phyloP scores from a whole-genome alignment of 2,797 vertebrate genomes.

The Pitangus sulphuratus region DNA sequence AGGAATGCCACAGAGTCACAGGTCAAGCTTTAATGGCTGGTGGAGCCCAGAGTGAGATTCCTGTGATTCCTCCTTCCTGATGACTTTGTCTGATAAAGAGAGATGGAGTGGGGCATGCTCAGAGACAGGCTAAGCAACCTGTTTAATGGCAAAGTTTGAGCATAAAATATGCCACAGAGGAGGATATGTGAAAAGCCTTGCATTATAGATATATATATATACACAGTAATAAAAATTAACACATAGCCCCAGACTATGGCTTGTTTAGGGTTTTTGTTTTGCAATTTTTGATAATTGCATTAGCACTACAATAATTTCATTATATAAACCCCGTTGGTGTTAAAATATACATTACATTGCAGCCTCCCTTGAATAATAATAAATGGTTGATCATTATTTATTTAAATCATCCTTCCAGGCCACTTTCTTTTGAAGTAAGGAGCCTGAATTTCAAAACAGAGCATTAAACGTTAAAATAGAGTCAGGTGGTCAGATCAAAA shows the following conservation, averaged over 20 bases:
- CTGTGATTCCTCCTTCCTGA: not conserved
- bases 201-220: fast-evolving
- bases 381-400: slow-evolving; percentile 9
- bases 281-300: not conserved
- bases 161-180: not conserved
- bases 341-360: not conserved
- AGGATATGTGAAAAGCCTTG: not conserved
- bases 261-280: not conserved
- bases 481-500: not conserved
- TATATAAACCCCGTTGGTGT: not conserved
- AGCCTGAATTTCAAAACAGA: not conserved
- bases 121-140: not conserved
- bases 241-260: not conserved
- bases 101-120: not conserved
- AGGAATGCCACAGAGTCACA: slow-evolving; percentile 41
- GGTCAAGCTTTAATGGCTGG: slow-evolving; percentile 6
- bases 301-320: not conserved
- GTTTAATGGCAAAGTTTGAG: not conserved
- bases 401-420: not conserved
- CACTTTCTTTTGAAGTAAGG: not conserved
- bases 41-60: slow-evolving; percentile 2
- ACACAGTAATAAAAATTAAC: not conserved
- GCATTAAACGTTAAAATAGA: not conserved
- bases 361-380: not conserved
- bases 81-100: slow-evolving; percentile 19